A percentile compares a stretch with the other conserved stretches of the same genome.
phyloP scores from a whole-genome alignment of 2,888 invertebrate genomes.

The Luffia ferchaultella region DNA sequence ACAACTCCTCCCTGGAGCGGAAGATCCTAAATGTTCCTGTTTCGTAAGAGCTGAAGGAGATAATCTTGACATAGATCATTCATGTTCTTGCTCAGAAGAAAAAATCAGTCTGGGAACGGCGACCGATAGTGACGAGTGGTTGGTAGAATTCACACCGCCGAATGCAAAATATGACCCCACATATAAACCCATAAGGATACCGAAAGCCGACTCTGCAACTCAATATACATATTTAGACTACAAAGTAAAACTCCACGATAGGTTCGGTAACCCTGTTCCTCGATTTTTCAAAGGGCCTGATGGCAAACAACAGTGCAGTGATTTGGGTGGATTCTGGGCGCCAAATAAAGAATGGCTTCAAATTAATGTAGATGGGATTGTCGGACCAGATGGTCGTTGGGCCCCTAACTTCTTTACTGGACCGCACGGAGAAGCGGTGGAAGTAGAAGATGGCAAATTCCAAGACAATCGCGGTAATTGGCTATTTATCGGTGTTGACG shows the following conservation, averaged over 20 bases:
- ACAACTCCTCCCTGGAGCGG: conserved; percentile 39
- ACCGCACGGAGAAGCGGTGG: conserved; percentile 34
- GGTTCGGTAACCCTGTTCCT: conserved; percentile 42
- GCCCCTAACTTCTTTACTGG: conserved; percentile 41
- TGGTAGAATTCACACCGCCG: conserved; percentile 56
- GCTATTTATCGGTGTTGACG: conserved; percentile 46
- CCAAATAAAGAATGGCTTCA: conserved; percentile 44
- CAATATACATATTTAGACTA: conserved; percentile 51
- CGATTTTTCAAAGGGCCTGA: conserved; percentile 49
- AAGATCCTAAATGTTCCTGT: conserved; percentile 42
- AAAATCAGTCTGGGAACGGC: conserved; percentile 28
- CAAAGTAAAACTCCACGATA: conserved; percentile 41
- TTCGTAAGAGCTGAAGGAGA: conserved; percentile 34
- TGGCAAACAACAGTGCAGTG: conserved; percentile 51
- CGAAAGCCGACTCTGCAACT: conserved; percentile 25
- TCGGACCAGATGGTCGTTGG: conserved; percentile 47
- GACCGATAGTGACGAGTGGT: conserved; percentile 54
- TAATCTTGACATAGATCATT: conserved; percentile 27
- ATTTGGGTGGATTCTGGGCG: conserved; percentile 54
- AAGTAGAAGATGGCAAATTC: conserved; percentile 41
- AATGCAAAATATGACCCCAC: conserved; percentile 39
- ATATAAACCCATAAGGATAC: conserved; percentile 33
- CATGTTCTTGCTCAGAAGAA: conserved; percentile 50
- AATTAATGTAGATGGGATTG: conserved; percentile 46
- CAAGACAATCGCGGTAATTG: conserved; percentile 33